A percentile compares a stretch with the other conserved stretches of the same genome.
Evolutionary conservation across 1,140 invertebrate species (phyloP).

Genomic region (Drosophila pseudoobscura): DNA sequence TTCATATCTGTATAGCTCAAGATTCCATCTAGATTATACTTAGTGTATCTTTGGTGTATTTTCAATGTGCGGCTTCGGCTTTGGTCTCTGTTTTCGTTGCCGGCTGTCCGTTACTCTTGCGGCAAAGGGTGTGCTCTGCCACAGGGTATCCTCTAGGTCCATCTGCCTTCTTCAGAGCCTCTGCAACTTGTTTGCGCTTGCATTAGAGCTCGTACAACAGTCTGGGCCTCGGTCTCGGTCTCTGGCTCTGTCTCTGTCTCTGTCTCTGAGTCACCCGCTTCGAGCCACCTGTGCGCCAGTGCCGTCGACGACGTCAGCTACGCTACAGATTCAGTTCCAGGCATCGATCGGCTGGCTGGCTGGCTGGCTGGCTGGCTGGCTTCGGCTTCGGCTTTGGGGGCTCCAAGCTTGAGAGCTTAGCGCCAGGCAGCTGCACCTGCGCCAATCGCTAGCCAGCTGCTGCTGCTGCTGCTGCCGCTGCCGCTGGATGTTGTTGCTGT

Average conservation of each 20-base stretch:
- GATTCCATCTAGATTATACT: too few relatives aligned
- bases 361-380: too few relatives aligned
- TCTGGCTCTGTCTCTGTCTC: conserved; percentile 21
- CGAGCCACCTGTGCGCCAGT: conserved; percentile 68
- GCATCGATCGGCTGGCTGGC: conserved; percentile 2
- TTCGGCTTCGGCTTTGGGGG: conserved; percentile 14
- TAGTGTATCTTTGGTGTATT: too few relatives aligned
- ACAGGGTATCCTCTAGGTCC: conserved; percentile 14
- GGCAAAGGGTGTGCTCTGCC: too few relatives aligned
- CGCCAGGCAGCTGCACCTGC: conserved; percentile 71
- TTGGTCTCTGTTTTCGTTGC: too few relatives aligned
- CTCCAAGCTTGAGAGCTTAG: conserved; percentile 34
- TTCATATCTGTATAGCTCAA: too few relatives aligned
- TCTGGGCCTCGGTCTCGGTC: conserved; percentile 1
- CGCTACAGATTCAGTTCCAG: conserved; percentile 16
- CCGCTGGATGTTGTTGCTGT: conserved; percentile 10
- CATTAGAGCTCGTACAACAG: conserved; percentile 13
- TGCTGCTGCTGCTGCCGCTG: conserved; percentile 21
- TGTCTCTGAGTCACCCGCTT: conserved; percentile 51
- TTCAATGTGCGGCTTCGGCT: too few relatives aligned
- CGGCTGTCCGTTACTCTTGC: too few relatives aligned
- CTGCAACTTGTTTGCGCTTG: conserved; percentile 35
- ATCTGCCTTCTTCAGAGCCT: background rate
- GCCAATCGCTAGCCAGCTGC: conserved; percentile 69
- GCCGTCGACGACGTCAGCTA: conserved; percentile 42